Evolutionary conservation across 30 jellyfish, hydroid and myxozoan genomes (phyloP), one percentile per base, ranked within the genome.

Genomic region (Phacellophora camtschatica): DNA sequence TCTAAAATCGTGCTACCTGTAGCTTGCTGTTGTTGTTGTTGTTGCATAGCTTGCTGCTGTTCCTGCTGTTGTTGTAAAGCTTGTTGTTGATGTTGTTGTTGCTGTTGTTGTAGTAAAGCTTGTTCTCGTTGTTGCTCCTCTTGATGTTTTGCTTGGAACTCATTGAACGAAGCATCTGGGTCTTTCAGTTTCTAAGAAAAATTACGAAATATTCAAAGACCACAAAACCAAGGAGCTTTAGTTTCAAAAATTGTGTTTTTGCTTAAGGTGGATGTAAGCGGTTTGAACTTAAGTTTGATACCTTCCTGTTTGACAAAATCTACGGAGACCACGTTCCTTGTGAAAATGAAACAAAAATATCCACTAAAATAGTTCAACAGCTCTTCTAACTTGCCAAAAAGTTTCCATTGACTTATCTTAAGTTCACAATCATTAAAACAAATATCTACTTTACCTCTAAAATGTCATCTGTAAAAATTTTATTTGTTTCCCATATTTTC

Each of bases 401-500:
- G n/a, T n/a, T n/a, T n/a, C n/a, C n/a, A n/a, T n/a, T n/a, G n/a
- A n/a, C n/a, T n/a, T n/a, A n/a, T n/a, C n/a, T n/a, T n/a, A n/a
- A n/a, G n/a, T n/a, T n/a, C n/a, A n/a, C n/a, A n/a, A n/a, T n/a
- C n/a, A n/a, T n/a, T n/a, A n/a, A n/a, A n/a, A n/a, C n/a, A n/a
- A n/a, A n/a, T n/a, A n/a, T n/a, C n/a, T n/a, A n/a, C n/a, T n/a
- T n/a, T n/a, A 93, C 99, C 94, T 93, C 96, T 72, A 74, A 59
- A 15, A 82, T 80, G 12, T 64, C 88, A 22, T 72, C 95, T 7
- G 57, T 65, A 55, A 93, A 93, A 12, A 93, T 82, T 24, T 66
- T 86, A 28, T 93, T 95, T 25, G 82, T 86, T 37, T 93, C 95
- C 99, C 99, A 93, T 22, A 93, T 93, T 56, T 93, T 93, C 66